Evolutionary conservation across 2,888 invertebrate species (phyloP), one percentile per base, ranked within the genome.

Genomic region (Dastarcus helophoroides): DNA sequence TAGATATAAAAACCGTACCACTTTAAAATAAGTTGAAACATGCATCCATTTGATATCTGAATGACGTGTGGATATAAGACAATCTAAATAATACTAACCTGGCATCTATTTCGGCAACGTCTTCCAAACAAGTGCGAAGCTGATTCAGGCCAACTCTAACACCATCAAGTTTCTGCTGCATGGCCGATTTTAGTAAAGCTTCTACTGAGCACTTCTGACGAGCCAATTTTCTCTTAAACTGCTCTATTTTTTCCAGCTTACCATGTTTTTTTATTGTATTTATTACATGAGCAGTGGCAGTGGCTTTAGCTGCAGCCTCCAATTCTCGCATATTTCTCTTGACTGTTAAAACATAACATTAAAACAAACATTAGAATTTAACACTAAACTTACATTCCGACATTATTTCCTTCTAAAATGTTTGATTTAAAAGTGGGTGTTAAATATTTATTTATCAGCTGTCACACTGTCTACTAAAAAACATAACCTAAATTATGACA

Each of bases 151-250:
- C 97, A 7, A 88, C 84, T 45, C 86, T 76, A 1, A 98, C 95
- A 1, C 94, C 95, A 62, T 98, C 97, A 31, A 98, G 64, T 62
- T 98, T 95, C 39, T 93, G 90, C 60, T 98, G 95, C 68, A 98
- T 90, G 1, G 94, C 94, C n/a, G 95, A 93, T 63, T 97, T 95
- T 12, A 98, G 58, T 71, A 90, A 83, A 1, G 90, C 89, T 59
- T 94, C 93, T 5, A 91, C 88, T 3, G 91, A 89, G 1, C 84
- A 82, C 65, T 90, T 83, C 46, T 84, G 82, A 35, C 82, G 69
- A 6, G 73, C 69, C 36, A 81, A 76, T 46, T 80, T 64, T 41
- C 77, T 72, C 55, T 79, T 81, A 47, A 79, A 81, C 52, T 82
- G 81, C 48, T 82, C 83, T 3, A 82, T 77, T 71, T 77, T 95